Conservation (phyloP, 1,140 invertebrate species). For the Triops longicaudatus region DNA sequence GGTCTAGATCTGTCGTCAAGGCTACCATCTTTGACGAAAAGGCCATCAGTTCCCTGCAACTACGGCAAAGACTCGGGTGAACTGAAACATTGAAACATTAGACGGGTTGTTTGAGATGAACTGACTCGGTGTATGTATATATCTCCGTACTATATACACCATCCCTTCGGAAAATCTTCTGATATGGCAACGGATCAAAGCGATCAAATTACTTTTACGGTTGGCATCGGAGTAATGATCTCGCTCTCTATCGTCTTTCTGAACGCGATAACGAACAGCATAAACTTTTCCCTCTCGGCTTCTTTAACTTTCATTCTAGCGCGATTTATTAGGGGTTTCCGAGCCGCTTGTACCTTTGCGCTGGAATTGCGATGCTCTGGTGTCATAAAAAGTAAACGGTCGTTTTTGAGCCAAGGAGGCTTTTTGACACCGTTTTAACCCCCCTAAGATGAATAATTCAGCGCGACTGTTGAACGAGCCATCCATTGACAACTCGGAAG, state of each 20-base stretch:
- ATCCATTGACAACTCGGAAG: background rate
- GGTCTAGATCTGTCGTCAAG: background rate
- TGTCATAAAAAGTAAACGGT: background rate
- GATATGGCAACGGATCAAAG: constrained; percentile 2
- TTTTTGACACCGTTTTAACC: too few species aligned
- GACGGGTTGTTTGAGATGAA: constrained; percentile 11
- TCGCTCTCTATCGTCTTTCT: background rate
- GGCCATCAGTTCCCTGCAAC: background rate
- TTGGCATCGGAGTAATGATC: background rate
- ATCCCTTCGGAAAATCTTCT: background rate
- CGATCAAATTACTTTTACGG: constrained; percentile 12
- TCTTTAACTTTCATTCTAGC: background rate
- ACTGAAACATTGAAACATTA: constrained; percentile 5
- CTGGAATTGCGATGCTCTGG: too few species aligned
- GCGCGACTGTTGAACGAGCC: background rate
- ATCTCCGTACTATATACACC: constrained; percentile 11
- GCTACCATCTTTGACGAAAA: background rate
- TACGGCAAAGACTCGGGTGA: constrained; percentile 6
- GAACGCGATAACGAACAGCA: background rate
- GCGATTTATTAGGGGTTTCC: background rate
- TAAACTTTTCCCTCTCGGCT: background rate
- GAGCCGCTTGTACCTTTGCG: too few species aligned
- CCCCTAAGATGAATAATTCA: background rate
- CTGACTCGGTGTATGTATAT: constrained; percentile 6
- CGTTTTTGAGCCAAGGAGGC: background rate